Evolutionary conservation across 2,888 invertebrate genomes (phyloP).

Genomic region (Alentia gelatinosa): DNA sequence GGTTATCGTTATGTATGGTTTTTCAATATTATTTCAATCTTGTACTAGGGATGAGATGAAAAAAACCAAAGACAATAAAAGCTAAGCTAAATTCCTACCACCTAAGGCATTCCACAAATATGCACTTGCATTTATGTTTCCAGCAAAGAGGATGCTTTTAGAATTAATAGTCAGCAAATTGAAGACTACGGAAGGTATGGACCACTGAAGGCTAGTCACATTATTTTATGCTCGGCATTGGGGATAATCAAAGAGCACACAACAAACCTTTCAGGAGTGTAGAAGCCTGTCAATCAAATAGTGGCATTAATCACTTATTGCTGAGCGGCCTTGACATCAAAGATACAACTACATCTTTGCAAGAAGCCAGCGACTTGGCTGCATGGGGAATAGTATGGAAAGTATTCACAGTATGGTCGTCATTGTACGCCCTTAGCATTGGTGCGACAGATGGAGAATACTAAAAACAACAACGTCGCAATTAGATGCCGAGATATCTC

Average conservation of each 20-base stretch:
- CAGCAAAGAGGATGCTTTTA: background rate
- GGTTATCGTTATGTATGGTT: too few species aligned
- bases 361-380: too few species aligned
- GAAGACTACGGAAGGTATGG: background rate
- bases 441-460: background rate
- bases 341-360: background rate
- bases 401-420: background rate
- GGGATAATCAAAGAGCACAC: background rate
- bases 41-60: too few species aligned
- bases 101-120: too few species aligned
- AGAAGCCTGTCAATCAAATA: background rate
- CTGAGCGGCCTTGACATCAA: background rate
- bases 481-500: background rate
- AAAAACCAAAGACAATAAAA: too few species aligned
- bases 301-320: background rate
- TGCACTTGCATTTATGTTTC: background rate
- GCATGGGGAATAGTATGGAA: background rate
- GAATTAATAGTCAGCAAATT: background rate
- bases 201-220: background rate
- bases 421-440: background rate
- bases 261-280: background rate
- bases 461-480: background rate
- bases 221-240: background rate
- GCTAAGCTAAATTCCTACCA: too few species aligned
- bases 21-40: too few species aligned